Evolutionary conservation across 2,888 invertebrate species (phyloP).

Genomic region (Caenorhabditis afra): DNA sequence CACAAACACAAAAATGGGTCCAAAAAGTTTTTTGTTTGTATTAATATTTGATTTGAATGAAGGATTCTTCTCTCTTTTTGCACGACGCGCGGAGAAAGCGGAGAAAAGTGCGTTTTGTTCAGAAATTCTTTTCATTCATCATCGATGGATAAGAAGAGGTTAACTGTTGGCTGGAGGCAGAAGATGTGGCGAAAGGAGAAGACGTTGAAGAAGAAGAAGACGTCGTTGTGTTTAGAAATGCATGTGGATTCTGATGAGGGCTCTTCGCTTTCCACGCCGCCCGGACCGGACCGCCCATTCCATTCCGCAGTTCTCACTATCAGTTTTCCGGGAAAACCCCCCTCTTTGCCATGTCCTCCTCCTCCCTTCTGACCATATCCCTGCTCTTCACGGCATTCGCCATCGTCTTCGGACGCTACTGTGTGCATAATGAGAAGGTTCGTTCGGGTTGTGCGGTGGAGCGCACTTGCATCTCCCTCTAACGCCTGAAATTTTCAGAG

Average conservation of each 20-base stretch:
- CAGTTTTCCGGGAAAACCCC: background rate
- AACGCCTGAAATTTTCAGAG: constrained; percentile 61
- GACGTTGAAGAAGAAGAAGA: constrained; percentile 2
- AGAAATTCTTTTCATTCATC: constrained; percentile 47
- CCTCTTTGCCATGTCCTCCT: background rate
- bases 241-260: constrained; percentile 19
- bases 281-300: too few species aligned
- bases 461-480: too few species aligned
- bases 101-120: constrained; percentile 6
- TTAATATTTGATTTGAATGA: too few species aligned
- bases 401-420: constrained; percentile 27
- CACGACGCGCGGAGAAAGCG: too few species aligned
- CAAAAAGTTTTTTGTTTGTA: too few species aligned
- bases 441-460: background rate
- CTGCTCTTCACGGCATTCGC: constrained; percentile 14
- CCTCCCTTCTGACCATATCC: background rate
- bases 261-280: too few species aligned
- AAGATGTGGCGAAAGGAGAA: constrained; percentile 10
- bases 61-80: background rate
- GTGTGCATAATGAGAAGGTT: constrained; percentile 55
- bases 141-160: constrained; percentile 36
- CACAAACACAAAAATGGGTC: too few species aligned
- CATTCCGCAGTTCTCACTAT: too few species aligned
- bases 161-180: background rate
- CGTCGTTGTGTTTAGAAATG: constrained; percentile 7